phyloP scores from a whole-genome alignment of 2,113 vertebrate genomes.

The Gorsachius goisagi region DNA sequence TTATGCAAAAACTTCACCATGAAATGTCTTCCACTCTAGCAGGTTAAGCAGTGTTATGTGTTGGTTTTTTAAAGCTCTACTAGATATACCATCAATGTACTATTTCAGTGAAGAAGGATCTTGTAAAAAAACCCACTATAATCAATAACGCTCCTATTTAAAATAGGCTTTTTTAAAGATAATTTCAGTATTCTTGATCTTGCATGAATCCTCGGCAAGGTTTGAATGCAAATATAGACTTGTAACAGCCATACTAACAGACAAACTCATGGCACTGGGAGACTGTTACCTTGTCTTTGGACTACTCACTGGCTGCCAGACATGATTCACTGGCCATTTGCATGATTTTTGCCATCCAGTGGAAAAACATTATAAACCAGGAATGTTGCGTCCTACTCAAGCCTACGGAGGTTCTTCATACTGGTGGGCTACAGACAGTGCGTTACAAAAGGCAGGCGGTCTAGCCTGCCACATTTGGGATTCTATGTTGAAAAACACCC shows the following conservation, averaged over 20 bases:
- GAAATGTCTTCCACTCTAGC: neutral
- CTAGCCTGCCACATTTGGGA: neutral
- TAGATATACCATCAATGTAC: neutral
- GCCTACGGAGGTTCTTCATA: neutral
- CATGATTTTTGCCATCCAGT: neutral
- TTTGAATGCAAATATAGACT: neutral
- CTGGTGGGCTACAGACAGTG: neutral
- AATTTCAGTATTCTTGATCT: neutral
- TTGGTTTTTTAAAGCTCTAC: neutral
- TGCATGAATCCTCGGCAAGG: neutral
- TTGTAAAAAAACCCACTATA: neutral
- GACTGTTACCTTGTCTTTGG: neutral
- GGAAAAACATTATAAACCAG: neutral
- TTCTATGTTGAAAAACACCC: neutral
- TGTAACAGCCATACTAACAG: neutral
- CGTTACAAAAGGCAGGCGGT: neutral
- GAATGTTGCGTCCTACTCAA: neutral
- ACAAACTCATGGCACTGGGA: neutral
- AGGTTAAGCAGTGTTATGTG: neutral
- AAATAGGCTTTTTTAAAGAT: neutral
- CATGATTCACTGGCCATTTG: neutral
- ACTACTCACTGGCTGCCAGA: neutral
- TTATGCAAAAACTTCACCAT: accelerated
- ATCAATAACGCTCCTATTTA: neutral
- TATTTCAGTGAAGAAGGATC: neutral